Conservation (phyloP, 1,140 invertebrate genomes). For the Bombyx mandarina region DNA sequence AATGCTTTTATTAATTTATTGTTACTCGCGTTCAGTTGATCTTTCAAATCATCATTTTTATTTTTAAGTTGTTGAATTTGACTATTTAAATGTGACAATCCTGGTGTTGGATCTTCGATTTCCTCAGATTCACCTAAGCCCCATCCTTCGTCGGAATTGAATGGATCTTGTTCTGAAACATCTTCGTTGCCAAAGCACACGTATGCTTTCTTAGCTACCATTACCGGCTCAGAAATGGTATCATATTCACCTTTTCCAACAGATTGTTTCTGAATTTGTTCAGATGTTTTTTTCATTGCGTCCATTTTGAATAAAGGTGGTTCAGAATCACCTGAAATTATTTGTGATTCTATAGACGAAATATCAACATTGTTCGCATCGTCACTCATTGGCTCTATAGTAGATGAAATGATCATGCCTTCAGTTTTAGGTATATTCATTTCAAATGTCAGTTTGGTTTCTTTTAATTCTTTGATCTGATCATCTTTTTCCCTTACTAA, state of each 20-base stretch:
- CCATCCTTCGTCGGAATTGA: constrained; percentile 65
- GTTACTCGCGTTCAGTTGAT: constrained; percentile 75
- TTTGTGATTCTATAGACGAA: constrained; percentile 44
- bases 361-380: constrained; percentile 31
- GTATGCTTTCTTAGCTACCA: constrained; percentile 71
- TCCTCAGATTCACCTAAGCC: constrained; percentile 44
- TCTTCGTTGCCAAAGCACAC: constrained; percentile 51
- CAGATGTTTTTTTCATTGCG: constrained; percentile 22
- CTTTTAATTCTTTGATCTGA: constrained; percentile 50
- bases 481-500: constrained; percentile 41
- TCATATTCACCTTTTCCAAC: constrained; percentile 8
- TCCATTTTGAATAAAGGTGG: constrained; percentile 10
- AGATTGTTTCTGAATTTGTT: constrained; percentile 23
- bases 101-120: constrained; percentile 30
- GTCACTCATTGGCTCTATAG: constrained; percentile 46
- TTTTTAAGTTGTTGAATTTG: constrained; percentile 40
- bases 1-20: constrained; percentile 78
- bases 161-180: constrained; percentile 35
- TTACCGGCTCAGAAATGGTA: constrained; percentile 29
- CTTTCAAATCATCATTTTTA: constrained; percentile 51
- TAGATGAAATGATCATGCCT: constrained; percentile 60
- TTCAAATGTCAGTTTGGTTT: constrained; percentile 54
- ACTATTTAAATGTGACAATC: constrained; percentile 40
- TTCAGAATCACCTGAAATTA: constrained; percentile 35
- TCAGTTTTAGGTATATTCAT: constrained; percentile 66